Conservation (phyloP, 2,113 vertebrate genomes). For the Calypte anna region DNA sequence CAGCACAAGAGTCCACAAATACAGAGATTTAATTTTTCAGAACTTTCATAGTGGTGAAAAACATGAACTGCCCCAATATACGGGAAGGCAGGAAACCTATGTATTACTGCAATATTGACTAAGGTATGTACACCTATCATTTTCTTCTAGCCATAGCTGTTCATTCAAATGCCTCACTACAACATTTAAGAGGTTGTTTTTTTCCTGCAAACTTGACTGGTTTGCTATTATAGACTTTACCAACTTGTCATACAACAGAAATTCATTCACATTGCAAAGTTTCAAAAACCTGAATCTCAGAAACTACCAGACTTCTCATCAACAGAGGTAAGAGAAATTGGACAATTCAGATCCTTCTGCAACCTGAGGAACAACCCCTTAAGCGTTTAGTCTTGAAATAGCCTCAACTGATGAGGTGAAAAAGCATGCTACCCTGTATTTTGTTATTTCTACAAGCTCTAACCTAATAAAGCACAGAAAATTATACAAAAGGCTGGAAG, state of each 20-base stretch:
- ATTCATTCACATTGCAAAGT: background rate
- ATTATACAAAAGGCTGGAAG: background rate
- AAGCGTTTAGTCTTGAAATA: background rate
- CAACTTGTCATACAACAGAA: background rate
- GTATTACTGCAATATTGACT: background rate
- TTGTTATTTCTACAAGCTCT: background rate
- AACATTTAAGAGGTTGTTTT: background rate
- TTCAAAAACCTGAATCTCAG: background rate
- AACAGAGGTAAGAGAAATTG: background rate
- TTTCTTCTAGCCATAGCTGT: background rate
- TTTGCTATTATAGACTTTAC: background rate
- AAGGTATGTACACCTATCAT: rapidly evolving
- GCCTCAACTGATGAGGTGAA: background rate
- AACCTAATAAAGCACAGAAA: background rate
- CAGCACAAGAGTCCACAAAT: background rate
- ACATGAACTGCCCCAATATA: rapidly evolving
- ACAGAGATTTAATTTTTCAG: background rate
- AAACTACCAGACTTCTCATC: background rate
- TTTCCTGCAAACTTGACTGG: background rate
- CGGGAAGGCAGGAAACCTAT: background rate
- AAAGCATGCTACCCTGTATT: background rate
- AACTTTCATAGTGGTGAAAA: background rate
- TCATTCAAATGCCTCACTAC: background rate
- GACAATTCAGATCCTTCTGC: background rate
- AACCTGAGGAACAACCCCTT: background rate